A percentile compares a stretch with the other conserved stretches of the same genome.
Conservation (phyloP, 2,113 vertebrate species). For the Pteronura brasiliensis region DNA sequence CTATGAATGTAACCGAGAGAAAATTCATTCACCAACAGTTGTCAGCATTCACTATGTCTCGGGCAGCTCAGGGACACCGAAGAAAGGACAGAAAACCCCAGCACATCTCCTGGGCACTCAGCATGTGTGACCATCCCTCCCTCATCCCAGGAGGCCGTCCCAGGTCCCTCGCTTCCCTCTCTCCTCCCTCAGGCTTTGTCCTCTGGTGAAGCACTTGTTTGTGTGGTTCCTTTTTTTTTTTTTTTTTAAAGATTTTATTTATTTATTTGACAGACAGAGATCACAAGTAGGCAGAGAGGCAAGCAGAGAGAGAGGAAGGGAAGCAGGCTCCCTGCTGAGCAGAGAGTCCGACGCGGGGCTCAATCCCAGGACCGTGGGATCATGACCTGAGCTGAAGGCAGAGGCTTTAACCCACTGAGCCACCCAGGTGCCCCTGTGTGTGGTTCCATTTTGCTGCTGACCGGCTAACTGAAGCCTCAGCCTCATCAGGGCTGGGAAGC, state of each 20-base stretch:
- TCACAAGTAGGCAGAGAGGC: no score
- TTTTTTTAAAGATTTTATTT: no score
- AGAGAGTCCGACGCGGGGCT: no score
- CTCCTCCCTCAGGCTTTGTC: not conserved
- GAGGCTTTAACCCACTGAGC: no score
- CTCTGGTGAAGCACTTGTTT: not conserved
- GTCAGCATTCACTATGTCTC: rapidly evolving
- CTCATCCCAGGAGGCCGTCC: not conserved
- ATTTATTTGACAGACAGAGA: no score
- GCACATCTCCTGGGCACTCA: not conserved
- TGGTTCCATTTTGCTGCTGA: not conserved
- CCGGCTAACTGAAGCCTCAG: not conserved
- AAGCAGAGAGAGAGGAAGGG: no score
- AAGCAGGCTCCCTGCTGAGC: no score
- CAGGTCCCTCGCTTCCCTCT: not conserved
- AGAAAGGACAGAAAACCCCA: no score
- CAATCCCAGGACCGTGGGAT: no score
- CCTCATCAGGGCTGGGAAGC: not conserved
- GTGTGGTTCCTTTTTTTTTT: not conserved
- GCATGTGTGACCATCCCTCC: no score
- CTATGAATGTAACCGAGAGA: not conserved
- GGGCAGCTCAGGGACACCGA: not conserved
- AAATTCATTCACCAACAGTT: not conserved
- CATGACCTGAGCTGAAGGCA: no score
- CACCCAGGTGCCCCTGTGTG: no score